Evolutionary conservation across 2,113 vertebrate genomes (phyloP), one percentile per base, ranked within the genome.

Genomic region (Labrus mixtus): DNA sequence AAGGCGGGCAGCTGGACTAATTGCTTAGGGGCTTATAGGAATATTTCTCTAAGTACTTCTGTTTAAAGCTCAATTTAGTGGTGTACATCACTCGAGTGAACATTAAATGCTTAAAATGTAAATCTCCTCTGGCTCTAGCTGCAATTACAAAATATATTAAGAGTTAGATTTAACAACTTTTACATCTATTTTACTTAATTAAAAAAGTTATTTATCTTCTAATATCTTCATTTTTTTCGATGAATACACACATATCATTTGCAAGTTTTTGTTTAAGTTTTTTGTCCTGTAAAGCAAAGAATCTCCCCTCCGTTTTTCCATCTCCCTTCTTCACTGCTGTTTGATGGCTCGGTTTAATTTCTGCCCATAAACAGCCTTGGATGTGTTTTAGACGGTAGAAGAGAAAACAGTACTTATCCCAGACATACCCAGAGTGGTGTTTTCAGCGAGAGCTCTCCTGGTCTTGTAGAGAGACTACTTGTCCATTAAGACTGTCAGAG

Each of bases 401-500:
- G 13, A 73, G 53, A 39, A 82, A 85, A 68, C 61, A 43, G 45
- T 84, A 78, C 88, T 90, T 85, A 88, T 88, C 76, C 79, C 68
- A 84, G 81, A 78, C 81, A 69, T 85, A 74, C 79, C 69, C 69
- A 79, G 82, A 89, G 90, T 80, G 83, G 74, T 87, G 77, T 91
- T 91, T 92, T 53, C 73, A 72, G 77, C 11, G 22, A 88, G 78
- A 84, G 87, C 65, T 85, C 84, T 81, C 69, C 51, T 53, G 82
- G 81, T 50, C 69, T 87, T 53, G 73, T 63, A 87, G 78, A 87
- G 80, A 86, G 76, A 89, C 82, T 84, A 83, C 89, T 92, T 90
- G 89, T 92, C 90, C 83, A 91, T 91, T 91, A 92, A 90, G 86
- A 89, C 84, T 78, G 86, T 85, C 86, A 89, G 86, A 86, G 78